Percentiles rank a stretch among this genome's conserved stretches.
Evolutionary conservation across 30 jellyfish, hydroid and myxozoan genomes (phyloP).

Genomic region (Aurelia aurita): DNA sequence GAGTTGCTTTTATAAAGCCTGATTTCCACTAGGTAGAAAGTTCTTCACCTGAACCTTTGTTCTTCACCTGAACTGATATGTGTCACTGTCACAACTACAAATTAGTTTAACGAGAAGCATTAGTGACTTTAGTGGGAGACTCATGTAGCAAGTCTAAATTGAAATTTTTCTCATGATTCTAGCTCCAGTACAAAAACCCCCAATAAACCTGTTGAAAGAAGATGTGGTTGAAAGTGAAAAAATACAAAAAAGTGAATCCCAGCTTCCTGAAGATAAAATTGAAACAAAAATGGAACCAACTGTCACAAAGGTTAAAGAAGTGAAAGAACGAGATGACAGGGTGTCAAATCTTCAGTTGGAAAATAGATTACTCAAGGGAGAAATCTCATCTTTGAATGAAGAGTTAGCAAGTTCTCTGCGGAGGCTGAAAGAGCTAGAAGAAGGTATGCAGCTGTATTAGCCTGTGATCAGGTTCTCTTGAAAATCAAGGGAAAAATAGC

Average conservation of each 20-base stretch:
- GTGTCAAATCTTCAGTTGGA: conserved; percentile 90
- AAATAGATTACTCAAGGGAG: conserved; percentile 85
- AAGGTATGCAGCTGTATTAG: conserved; percentile 62
- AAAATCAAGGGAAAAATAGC: too few relatives aligned
- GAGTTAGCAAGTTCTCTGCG: conserved; percentile 74
- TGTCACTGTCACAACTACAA: too few relatives aligned
- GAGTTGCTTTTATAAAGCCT: too few relatives aligned
- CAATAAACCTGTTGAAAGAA: not conserved
- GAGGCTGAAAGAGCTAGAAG: conserved; percentile 69
- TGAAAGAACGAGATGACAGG: conserved; percentile 58
- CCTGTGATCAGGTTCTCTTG: too few relatives aligned
- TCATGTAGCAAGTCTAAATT: too few relatives aligned
- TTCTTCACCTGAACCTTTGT: too few relatives aligned
- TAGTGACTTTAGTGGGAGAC: too few relatives aligned
- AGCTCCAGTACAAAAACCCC: too few relatives aligned
- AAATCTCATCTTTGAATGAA: conserved; percentile 83
- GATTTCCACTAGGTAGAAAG: too few relatives aligned
- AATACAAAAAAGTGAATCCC: not conserved
- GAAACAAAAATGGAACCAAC: not conserved
- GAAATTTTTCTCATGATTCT: too few relatives aligned
- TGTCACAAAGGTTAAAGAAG: not conserved
- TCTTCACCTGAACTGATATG: too few relatives aligned
- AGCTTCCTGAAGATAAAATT: not conserved
- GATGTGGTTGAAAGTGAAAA: not conserved
- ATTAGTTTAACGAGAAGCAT: too few relatives aligned